These are phyloP conservation scores for Potamilus streckersoni DNA, from an alignment of 1,140 invertebrate species.

Conservation along the genomic window DNA sequence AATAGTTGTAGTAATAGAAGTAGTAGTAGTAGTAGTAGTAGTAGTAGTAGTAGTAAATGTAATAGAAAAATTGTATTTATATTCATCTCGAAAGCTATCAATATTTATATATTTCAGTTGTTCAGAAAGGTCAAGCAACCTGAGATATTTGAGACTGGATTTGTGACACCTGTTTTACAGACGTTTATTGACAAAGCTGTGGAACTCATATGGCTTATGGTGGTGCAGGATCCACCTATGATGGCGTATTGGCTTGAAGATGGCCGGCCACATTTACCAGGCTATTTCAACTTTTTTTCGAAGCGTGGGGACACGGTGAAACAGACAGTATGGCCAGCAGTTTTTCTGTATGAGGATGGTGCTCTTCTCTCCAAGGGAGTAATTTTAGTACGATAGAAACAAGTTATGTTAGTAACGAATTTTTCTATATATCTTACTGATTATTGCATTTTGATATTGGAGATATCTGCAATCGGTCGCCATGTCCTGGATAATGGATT, in stretches of 20 bases:
- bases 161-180: slow-evolving; percentile 1
- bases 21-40: neutral
- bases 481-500: no score
- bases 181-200: slow-evolving; percentile 12
- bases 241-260: slow-evolving; percentile 20
- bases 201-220: slow-evolving; percentile 25
- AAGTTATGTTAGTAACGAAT: no score
- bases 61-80: no score
- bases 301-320: neutral
- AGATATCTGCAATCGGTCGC: no score
- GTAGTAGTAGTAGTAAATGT: neutral
- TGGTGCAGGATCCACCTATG: slow-evolving; percentile 21
- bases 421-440: no score
- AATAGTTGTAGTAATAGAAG: slow-evolving; percentile 6
- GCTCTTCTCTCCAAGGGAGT: slow-evolving; percentile 21
- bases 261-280: neutral
- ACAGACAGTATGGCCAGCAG: slow-evolving; percentile 29
- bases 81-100: no score
- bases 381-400: neutral
- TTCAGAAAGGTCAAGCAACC: slow-evolving; percentile 21
- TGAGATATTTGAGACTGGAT: slow-evolving; percentile 11
- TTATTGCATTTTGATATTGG: no score
- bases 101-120: slow-evolving; percentile 6
- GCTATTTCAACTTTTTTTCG: slow-evolving; percentile 21
- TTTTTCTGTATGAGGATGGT: slow-evolving; percentile 15